Base-by-base conservation (phyloP, 2,113 vertebrate genomes). In the Phylloscopus whistleri region DNA sequence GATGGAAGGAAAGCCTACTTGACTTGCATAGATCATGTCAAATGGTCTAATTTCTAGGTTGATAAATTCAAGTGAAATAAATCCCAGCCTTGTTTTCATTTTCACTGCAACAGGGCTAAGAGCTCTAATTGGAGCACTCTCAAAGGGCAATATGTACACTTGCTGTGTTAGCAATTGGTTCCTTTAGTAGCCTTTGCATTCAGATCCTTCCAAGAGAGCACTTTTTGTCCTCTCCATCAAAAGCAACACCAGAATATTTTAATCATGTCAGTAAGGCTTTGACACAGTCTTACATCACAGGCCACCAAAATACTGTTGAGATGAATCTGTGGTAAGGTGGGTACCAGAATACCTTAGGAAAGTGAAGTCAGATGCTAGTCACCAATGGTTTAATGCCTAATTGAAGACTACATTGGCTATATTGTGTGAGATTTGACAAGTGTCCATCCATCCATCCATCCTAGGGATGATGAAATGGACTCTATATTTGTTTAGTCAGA, bases 111-210 rank as follows among this genome's bases (percentile, higher is more conserved):
- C n/a, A n/a, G 23, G 8, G 30, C 44, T 75, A 70, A 56, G 27
- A 87, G 11, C 31, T 80, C 26, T 56, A 52, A 66, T 4, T 63
- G 31, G 24, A 63, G 16, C 26, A 33, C 37, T 84, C 62, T 44
- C 49, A 66, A 37, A 59, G 14, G 28, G 16, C 27, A 62, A 15
- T 20, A 21, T 6, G 6, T 49, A 39, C 5, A 72, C 44, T 58
- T 87, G 11, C 26, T 20, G 74, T 94, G 48, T 89, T 82, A 75
- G 70, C 51, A 68, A 66, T 85, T 74, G 39, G 62, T 51, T 97
- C 85, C 82, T 95, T 68, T 9, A 64, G 43, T 70, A 92, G 19
- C 67, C 67, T 96, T 96, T 96, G 62, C 48, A 58, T 35, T 94
- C 84, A 87, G 41, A 35, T 35, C 59, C 78, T 92, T 92, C 66